These are phyloP conservation scores for Rhyacichthys aspro DNA, from an alignment of 2,797 vertebrate species.

Conservation along the genomic window DNA sequence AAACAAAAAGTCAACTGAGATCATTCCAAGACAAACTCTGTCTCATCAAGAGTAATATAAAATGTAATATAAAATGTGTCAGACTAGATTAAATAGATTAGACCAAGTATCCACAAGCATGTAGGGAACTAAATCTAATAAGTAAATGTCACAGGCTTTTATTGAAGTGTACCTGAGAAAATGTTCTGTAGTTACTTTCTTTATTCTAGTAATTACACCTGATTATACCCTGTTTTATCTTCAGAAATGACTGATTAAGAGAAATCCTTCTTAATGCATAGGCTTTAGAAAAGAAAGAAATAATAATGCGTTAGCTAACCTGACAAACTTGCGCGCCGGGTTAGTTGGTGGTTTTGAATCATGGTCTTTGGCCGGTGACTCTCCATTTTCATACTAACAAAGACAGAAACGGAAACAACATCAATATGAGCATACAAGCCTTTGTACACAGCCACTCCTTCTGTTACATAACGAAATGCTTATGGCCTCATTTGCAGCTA, in stretches of 20 bases:
- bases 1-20: conserved; percentile 11
- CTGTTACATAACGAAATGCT: conserved; percentile 38
- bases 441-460: conserved; percentile 46
- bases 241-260: background rate
- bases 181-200: background rate
- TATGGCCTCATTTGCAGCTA: conserved; percentile 39
- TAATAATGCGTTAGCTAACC: conserved; percentile 49
- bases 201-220: background rate
- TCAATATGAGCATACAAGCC: conserved; percentile 18
- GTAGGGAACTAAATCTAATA: too few species aligned
- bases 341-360: conserved; percentile 42
- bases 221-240: conserved; percentile 15
- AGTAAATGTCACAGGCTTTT: background rate
- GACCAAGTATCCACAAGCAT: too few species aligned
- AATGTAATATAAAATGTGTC: too few species aligned
- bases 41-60: too few species aligned
- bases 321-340: conserved; percentile 75
- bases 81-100: too few species aligned
- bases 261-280: conserved; percentile 7
- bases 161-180: background rate
- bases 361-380: conserved; percentile 31
- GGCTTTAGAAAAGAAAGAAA: background rate
- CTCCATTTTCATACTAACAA: conserved; percentile 63
- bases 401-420: conserved; percentile 36
- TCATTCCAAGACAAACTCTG: background rate